These are phyloP conservation scores for Danio rerio DNA, from an alignment of 2,113 vertebrate genomes.

Conservation along the genomic window GRCz12tu NC_133186.1:23611501-23612000, in stretches of 20 bases:
- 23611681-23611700: background rate
- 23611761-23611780: background rate
- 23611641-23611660: constrained; percentile 23
- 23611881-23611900: background rate
- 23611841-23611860: background rate
- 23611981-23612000: background rate
- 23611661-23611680: constrained; percentile 20
- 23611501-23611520: constrained; percentile 5
- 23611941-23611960: background rate
- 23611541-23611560: background rate
- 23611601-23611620: constrained; percentile 11
- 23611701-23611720: background rate
- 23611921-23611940: background rate
- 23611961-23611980: background rate
- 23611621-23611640: constrained; percentile 31
- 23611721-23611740: background rate
- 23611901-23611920: constrained; percentile 1
- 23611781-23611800: background rate
- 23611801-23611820: background rate
- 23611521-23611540: background rate
- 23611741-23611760: background rate
- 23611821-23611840: background rate
- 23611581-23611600: constrained; percentile 18
- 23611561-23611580: constrained; percentile 9
- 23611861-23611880: background rate